Conservation (phyloP, 1,140 invertebrate genomes). For the Brachionus manjavacas region DNA sequence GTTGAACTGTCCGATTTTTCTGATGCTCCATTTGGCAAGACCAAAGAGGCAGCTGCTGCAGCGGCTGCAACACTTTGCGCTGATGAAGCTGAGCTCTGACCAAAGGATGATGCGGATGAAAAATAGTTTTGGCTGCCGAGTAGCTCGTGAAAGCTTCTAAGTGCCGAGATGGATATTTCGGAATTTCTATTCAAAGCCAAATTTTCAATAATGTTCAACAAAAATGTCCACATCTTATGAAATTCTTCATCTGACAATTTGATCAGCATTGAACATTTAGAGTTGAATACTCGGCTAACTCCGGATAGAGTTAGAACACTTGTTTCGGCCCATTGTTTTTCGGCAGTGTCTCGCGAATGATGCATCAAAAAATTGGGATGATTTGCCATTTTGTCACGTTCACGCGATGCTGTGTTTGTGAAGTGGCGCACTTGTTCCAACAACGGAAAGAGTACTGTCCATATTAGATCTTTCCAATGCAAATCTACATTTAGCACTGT, state of each 20-base stretch:
- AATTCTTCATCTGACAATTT: constrained; percentile 66
- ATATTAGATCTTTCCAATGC: constrained; percentile 68
- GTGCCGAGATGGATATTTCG: constrained; percentile 85
- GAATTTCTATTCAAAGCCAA: constrained; percentile 83
- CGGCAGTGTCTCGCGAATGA: constrained; percentile 94
- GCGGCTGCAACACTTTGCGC: constrained; percentile 30
- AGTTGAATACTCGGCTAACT: constrained; percentile 76
- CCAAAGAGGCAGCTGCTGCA: neutral
- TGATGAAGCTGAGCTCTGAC: neutral
- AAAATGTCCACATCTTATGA: constrained; percentile 79
- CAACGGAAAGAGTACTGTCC: constrained; percentile 81
- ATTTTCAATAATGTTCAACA: constrained; percentile 87
- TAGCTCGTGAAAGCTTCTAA: constrained; percentile 92
- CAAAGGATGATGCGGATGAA: neutral
- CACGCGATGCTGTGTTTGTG: constrained; percentile 83
- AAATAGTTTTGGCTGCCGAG: constrained; percentile 53
- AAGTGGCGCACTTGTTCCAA: constrained; percentile 82
- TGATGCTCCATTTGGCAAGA: neutral
- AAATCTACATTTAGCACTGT: constrained; percentile 68
- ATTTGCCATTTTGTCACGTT: constrained; percentile 67
- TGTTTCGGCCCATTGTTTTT: constrained; percentile 99
- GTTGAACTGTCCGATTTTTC: constrained; percentile 50
- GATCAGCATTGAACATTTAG: constrained; percentile 49
- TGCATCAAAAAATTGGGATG: constrained; percentile 92
- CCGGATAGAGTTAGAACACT: constrained; percentile 74